phyloP scores from a whole-genome alignment of 2,888 invertebrate genomes.

The Seira ritae region DNA sequence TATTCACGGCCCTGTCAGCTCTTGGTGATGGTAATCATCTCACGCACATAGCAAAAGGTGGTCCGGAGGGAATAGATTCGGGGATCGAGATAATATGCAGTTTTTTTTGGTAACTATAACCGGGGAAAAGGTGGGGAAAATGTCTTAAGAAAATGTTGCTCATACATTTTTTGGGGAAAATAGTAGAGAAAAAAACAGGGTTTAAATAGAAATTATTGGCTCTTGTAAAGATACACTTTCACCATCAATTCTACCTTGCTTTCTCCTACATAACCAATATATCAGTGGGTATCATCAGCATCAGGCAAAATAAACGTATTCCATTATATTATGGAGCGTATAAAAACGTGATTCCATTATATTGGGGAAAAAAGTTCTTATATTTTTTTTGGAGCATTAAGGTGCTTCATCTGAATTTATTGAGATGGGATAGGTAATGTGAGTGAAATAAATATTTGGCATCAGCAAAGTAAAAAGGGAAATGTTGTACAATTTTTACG shows the following conservation, averaged over 20 bases:
- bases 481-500: slow-evolving; percentile 11
- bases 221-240: not conserved
- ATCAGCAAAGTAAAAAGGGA: slow-evolving; percentile 22
- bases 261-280: not conserved
- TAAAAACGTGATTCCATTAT: not conserved
- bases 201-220: slow-evolving; percentile 19
- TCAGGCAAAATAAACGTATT: not conserved
- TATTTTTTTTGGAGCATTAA: not conserved
- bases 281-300: not conserved
- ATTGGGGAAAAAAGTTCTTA: too few relatives aligned
- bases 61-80: not conserved
- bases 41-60: slow-evolving; percentile 1
- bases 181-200: not conserved
- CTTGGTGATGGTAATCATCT: not conserved
- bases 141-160: not conserved
- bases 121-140: not conserved
- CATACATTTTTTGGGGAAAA: not conserved
- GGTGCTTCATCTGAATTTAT: slow-evolving; percentile 58
- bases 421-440: slow-evolving; percentile 71
- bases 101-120: not conserved
- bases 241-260: not conserved
- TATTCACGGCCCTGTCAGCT: not conserved
- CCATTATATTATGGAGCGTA: slow-evolving; percentile 3
- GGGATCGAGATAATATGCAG: too few relatives aligned
- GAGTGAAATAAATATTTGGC: slow-evolving; percentile 72